A percentile compares a stretch with the other conserved stretches of the same genome.
phyloP scores from a whole-genome alignment of 2,113 vertebrate genomes.

The Notarius quadriscutis region DNA sequence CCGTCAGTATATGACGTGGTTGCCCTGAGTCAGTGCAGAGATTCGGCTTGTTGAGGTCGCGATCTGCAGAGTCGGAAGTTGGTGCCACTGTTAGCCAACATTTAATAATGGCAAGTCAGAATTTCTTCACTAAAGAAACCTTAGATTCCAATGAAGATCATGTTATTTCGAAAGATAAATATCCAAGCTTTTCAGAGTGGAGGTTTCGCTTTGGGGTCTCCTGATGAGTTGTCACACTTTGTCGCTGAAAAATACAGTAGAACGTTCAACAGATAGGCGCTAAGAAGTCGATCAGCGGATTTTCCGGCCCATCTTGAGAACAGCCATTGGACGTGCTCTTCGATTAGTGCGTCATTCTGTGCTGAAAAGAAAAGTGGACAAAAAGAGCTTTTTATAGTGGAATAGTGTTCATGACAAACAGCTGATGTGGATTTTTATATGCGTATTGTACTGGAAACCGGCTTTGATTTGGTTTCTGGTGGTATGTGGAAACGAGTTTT shows the following conservation, averaged over 20 bases:
- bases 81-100: background rate
- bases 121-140: background rate
- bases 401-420: conserved; percentile 28
- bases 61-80: background rate
- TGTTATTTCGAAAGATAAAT: background rate
- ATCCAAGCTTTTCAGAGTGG: background rate
- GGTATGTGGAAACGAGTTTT: conserved; percentile 26
- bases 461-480: conserved; percentile 23
- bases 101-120: background rate
- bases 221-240: conserved; percentile 13
- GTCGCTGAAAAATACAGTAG: too few relatives aligned
- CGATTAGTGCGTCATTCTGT: background rate
- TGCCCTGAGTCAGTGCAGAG: background rate
- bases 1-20: background rate
- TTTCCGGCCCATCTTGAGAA: conserved; percentile 23
- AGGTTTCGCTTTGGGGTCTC: background rate
- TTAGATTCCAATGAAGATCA: background rate
- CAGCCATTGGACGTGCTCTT: conserved; percentile 21
- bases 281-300: background rate
- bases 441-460: background rate
- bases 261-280: background rate
- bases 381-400: background rate
- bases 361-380: conserved; percentile 1
- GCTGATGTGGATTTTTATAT: background rate
- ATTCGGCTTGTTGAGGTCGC: background rate